phyloP scores from a whole-genome alignment of 92 coral and sea anemone genomes.

The Epizoanthus ramosus region DNA sequence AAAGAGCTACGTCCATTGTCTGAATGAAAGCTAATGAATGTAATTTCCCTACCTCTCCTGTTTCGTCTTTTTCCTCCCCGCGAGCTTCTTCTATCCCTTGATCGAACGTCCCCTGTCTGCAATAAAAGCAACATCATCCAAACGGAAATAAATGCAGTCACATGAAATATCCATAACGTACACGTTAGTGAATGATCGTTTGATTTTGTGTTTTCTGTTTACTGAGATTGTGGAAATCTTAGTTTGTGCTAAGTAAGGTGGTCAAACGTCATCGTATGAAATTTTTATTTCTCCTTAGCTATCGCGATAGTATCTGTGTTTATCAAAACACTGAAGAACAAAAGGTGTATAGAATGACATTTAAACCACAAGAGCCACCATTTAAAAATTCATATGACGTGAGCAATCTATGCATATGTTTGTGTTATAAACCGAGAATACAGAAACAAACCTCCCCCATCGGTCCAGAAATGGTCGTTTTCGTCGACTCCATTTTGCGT shows the following conservation, averaged over 20 bases:
- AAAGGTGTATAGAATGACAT: constrained; percentile 24
- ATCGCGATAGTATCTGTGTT: neutral
- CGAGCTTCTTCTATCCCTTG: constrained; percentile 4
- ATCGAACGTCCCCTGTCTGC: neutral
- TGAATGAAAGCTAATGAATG: too few species aligned
- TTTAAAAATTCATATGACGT: neutral
- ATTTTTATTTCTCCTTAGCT: neutral
- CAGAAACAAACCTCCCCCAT: constrained; percentile 24
- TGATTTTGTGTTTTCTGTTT: neutral
- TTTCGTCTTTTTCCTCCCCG: constrained; percentile 65
- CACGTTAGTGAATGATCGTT: neutral
- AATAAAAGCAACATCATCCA: constrained; percentile 6
- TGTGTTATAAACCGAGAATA: neutral
- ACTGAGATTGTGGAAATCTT: neutral
- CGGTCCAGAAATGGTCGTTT: neutral
- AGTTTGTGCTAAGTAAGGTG: neutral
- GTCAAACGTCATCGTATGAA: neutral
- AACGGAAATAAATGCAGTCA: neutral
- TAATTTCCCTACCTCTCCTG: constrained; percentile 53
- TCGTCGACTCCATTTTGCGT: constrained; percentile 5
- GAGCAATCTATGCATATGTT: neutral
- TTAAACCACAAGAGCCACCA: neutral
- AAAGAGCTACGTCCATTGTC: too few species aligned
- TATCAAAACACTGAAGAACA: constrained; percentile 2
- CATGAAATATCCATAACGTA: neutral